A percentile compares a stretch with the other conserved stretches of the same genome.
phyloP scores from a whole-genome alignment of 2,888 invertebrate genomes.

The Strigamia crassipes region DNA sequence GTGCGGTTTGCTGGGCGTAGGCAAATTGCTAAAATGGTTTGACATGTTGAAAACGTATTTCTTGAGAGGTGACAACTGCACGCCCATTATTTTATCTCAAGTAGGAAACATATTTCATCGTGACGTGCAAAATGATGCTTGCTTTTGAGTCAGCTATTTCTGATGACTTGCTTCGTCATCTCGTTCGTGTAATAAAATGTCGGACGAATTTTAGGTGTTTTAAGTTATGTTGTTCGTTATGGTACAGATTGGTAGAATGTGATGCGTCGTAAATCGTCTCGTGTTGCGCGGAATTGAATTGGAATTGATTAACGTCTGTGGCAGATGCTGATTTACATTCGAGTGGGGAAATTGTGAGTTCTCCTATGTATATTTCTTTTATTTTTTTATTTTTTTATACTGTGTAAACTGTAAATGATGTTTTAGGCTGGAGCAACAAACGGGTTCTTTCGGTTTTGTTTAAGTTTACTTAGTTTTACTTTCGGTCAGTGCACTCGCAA shows the following conservation, averaged over 20 bases:
- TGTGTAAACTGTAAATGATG: neutral
- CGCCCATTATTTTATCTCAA: conserved; percentile 15
- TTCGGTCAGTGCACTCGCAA: conserved; percentile 2
- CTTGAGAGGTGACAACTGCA: conserved; percentile 23
- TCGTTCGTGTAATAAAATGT: conserved; percentile 19
- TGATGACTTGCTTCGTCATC: conserved; percentile 30
- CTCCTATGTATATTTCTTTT: too few species aligned
- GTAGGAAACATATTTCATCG: conserved; percentile 7
- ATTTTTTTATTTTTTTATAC: too few species aligned
- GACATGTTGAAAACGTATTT: conserved; percentile 18
- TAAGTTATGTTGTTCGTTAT: neutral
- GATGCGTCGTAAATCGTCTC: neutral
- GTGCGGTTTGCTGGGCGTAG: neutral
- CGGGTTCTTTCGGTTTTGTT: neutral
- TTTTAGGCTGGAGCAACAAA: neutral
- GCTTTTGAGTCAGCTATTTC: neutral
- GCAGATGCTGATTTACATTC: too few species aligned
- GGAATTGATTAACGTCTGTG: too few species aligned
- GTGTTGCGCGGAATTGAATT: too few species aligned
- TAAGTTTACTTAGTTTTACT: neutral
- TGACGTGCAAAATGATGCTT: conserved; percentile 6
- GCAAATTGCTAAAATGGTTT: neutral
- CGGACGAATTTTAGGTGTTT: neutral
- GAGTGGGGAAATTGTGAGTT: too few species aligned
- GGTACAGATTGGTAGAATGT: neutral